Conservation (phyloP, 2,888 invertebrate species). For the Lucinisca nassula region DNA sequence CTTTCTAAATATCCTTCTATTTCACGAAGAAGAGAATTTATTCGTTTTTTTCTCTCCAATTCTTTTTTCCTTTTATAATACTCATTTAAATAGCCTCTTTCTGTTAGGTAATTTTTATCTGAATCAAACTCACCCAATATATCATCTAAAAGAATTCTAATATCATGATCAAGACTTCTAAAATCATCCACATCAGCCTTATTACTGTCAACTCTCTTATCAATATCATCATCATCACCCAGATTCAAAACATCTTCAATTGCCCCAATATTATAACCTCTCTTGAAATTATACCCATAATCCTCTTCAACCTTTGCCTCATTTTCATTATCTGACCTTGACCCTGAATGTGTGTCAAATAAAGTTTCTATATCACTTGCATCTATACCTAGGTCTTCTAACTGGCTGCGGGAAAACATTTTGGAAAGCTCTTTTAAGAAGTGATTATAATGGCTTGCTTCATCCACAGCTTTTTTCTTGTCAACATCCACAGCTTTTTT, state of each 20-base stretch:
- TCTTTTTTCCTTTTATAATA: background rate
- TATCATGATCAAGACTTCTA: background rate
- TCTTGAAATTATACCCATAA: background rate
- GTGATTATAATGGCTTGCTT: background rate
- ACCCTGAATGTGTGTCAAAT: background rate
- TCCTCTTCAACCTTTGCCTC: background rate
- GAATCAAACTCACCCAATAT: background rate
- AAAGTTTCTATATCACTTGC: background rate
- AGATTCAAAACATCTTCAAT: background rate
- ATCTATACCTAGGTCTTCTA: background rate
- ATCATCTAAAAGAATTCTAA: background rate
- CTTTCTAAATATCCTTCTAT: slow-evolving; percentile 5
- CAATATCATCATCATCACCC: background rate
- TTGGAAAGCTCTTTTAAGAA: background rate
- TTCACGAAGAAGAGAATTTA: background rate
- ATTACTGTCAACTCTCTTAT: background rate
- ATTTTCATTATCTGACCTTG: background rate
- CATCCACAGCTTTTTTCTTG: background rate
- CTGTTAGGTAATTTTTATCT: background rate
- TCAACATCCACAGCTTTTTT: background rate
- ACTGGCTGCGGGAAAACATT: background rate
- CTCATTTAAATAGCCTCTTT: background rate
- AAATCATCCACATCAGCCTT: background rate
- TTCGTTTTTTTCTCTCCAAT: background rate
- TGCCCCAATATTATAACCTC: background rate